phyloP scores from a whole-genome alignment of 2,797 vertebrate genomes.

The Leuciscus waleckii region DNA sequence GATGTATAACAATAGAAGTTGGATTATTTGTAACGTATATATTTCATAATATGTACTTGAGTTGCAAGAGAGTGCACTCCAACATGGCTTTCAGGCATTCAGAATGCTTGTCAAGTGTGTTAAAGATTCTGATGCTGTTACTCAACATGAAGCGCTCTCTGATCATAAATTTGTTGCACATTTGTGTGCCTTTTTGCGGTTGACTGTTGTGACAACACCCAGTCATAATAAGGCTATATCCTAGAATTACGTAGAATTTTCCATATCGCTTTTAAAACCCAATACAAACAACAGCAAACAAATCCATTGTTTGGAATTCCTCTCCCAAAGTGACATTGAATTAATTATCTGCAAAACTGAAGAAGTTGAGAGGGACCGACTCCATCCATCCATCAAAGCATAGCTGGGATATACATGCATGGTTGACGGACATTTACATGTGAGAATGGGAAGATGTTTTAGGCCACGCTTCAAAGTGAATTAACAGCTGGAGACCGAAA shows the following conservation, averaged over 20 bases:
- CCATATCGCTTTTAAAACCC: conserved; percentile 46
- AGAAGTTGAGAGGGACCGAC: conserved; percentile 36
- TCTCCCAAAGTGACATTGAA: conserved; percentile 41
- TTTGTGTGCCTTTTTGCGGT: conserved; percentile 43
- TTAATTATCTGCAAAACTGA: conserved; percentile 36
- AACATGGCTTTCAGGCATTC: neutral
- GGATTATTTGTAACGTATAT: neutral
- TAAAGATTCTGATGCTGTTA: conserved; percentile 15
- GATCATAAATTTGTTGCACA: conserved; percentile 48
- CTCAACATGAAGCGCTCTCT: conserved; percentile 26
- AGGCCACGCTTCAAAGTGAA: conserved; percentile 45
- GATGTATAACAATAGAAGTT: neutral
- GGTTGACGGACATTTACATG: conserved; percentile 25
- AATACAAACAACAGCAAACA: conserved; percentile 40
- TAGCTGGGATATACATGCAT: conserved; percentile 19
- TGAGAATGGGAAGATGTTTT: conserved; percentile 11
- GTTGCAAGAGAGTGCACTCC: neutral
- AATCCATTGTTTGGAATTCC: conserved; percentile 56
- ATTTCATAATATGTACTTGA: neutral
- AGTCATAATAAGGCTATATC: conserved; percentile 25
- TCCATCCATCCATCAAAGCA: conserved; percentile 58
- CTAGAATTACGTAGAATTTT: conserved; percentile 32
- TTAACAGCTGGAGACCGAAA: neutral
- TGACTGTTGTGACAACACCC: conserved; percentile 51
- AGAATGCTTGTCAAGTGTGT: conserved; percentile 6